phyloP scores from a whole-genome alignment of 1,140 invertebrate species.

The Achatina immaculata region DNA sequence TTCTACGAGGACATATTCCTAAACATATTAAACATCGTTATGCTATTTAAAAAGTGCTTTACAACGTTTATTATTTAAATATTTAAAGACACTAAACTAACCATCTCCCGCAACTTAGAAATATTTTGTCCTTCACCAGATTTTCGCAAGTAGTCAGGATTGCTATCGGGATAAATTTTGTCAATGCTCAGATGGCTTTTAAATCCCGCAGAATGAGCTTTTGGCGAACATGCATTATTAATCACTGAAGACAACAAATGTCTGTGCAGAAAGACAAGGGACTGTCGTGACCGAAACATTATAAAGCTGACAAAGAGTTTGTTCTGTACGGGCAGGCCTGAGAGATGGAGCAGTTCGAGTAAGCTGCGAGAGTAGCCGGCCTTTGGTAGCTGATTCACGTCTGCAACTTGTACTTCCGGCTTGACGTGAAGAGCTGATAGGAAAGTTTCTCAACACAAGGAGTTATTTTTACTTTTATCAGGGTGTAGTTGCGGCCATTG shows the following conservation, averaged over 20 bases:
- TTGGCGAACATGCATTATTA: background rate
- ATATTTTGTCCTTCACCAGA: background rate
- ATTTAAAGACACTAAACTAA: too few relatives aligned
- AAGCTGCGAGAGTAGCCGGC: background rate
- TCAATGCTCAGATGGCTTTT: conserved; percentile 34
- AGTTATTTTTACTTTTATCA: background rate
- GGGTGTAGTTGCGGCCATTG: background rate
- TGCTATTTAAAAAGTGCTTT: too few relatives aligned
- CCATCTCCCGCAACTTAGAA: too few relatives aligned
- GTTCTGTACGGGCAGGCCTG: too few relatives aligned
- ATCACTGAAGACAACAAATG: background rate
- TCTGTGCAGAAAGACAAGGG: background rate
- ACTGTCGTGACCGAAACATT: background rate
- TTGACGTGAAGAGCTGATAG: background rate
- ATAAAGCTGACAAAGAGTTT: background rate
- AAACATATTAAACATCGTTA: too few relatives aligned
- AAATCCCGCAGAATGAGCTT: background rate
- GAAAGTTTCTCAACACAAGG: background rate
- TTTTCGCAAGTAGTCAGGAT: conserved; percentile 21
- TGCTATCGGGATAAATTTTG: conserved; percentile 31
- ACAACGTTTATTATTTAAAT: too few relatives aligned
- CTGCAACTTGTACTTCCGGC: background rate
- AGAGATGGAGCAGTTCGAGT: too few relatives aligned
- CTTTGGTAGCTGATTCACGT: background rate
- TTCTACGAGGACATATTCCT: too few relatives aligned